phyloP scores from a whole-genome alignment of 2,797 vertebrate species.

The Helarctos malayanus region DNA sequence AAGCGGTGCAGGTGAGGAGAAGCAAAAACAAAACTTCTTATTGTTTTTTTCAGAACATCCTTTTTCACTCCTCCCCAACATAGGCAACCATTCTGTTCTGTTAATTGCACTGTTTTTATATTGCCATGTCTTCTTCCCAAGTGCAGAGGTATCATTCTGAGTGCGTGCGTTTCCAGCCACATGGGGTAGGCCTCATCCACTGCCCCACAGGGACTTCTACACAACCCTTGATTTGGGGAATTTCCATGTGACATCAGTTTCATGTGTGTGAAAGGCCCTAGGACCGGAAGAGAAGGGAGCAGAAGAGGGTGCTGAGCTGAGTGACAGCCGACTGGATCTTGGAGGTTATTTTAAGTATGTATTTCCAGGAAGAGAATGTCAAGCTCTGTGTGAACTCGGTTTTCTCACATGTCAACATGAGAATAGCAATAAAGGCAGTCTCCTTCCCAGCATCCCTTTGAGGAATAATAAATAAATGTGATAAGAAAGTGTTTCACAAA shows the following conservation, averaged over 20 bases:
- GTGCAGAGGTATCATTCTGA: background rate
- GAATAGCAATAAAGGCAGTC: constrained; percentile 46
- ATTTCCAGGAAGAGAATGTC: constrained; percentile 72
- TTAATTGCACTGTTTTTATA: background rate
- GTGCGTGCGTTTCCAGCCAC: background rate
- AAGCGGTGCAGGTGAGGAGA: background rate
- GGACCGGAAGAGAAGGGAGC: background rate
- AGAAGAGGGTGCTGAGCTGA: background rate
- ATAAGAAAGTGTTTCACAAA: constrained; percentile 74
- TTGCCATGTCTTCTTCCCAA: background rate
- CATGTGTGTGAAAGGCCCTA: background rate
- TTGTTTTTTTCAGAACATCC: background rate
- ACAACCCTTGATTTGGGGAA: constrained; percentile 21
- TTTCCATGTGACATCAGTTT: constrained; percentile 52
- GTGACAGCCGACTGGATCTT: background rate
- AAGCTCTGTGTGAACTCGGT: constrained; percentile 52
- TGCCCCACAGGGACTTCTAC: background rate
- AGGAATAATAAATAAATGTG: constrained; percentile 81
- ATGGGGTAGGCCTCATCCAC: background rate
- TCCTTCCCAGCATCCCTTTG: constrained; percentile 61
- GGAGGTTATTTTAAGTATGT: constrained; percentile 63
- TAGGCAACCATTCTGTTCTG: background rate
- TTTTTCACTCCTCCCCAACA: background rate
- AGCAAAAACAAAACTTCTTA: constrained; percentile 58
- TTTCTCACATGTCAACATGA: constrained; percentile 73